A percentile compares a stretch with the other conserved stretches of the same genome.
Evolutionary conservation across 2,888 invertebrate genomes (phyloP).

Genomic region (Caradrina kadenii): DNA sequence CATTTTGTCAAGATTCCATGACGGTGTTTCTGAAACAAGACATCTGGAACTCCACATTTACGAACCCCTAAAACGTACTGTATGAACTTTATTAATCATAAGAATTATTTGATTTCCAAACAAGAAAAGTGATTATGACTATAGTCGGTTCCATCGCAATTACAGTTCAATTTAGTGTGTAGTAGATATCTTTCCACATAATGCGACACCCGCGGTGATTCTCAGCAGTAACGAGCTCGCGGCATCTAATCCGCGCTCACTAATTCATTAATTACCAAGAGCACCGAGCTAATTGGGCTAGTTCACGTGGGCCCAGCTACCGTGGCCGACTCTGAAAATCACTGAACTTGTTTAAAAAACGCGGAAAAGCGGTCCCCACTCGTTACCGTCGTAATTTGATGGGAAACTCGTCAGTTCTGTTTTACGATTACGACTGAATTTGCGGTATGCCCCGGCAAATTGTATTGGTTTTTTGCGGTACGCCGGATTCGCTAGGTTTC

Average conservation of each 20-base stretch:
- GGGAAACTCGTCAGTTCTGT: conserved; percentile 64
- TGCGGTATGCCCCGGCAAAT: conserved; percentile 60
- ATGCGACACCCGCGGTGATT: conserved; percentile 61
- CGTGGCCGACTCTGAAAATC: conserved; percentile 65
- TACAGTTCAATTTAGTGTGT: conserved; percentile 29
- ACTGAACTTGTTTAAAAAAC: conserved; percentile 63
- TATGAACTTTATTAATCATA: not conserved
- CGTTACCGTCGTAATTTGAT: conserved; percentile 69
- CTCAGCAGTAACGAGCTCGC: conserved; percentile 53
- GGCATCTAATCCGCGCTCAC: conserved; percentile 56
- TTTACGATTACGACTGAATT: conserved; percentile 63
- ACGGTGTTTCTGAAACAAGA: not conserved
- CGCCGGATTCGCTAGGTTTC: conserved; percentile 40
- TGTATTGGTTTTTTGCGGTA: conserved; percentile 52
- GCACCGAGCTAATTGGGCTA: conserved; percentile 75
- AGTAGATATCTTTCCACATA: conserved; percentile 48
- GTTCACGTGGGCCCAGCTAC: conserved; percentile 75
- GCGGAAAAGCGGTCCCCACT: conserved; percentile 69
- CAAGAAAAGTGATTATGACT: not conserved
- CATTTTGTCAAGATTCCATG: not conserved
- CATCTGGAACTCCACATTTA: no score
- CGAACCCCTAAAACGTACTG: not conserved
- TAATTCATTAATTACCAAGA: conserved; percentile 77
- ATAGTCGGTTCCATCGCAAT: conserved; percentile 14
- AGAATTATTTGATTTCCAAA: not conserved